Evolutionary conservation across 1,140 invertebrate species (phyloP), one percentile per base, ranked within the genome.

Genomic region (Drosophila lacertosa): DNA sequence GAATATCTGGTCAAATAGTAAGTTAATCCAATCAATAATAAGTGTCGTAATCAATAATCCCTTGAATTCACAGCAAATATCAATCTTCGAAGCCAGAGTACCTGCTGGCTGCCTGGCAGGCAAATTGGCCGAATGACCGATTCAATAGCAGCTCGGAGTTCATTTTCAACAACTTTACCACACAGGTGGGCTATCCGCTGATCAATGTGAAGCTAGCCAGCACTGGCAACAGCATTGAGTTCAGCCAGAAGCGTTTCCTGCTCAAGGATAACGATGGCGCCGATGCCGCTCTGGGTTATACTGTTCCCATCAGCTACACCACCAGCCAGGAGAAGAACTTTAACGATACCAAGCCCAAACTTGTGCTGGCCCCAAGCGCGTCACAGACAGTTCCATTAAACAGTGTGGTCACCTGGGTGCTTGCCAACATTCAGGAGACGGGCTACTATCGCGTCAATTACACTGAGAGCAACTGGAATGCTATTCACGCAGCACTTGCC

Each of bases 391-490:
- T 16, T 2, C 5, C 5, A 0, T 42, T 78, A 1, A 0, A 0
- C 4, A 11, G 0, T 2, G 2, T 20, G 4, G 11, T 42, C 13
- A 64, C 92, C 11, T 97, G 95, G 95, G 83, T 96, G 4, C 92
- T 97, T 60, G 92, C 95, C 3, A 97, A 97, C 73, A 72, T 95
- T 18, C 93, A 94, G 82, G 92, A 94, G 74, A 94, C 94, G 57
- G 96, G 96, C 22, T 95, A 95, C 67, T 97, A 97, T 90, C 93
- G 96, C 18, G 96, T 97, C 0, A 95, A 95, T 80, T 97, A 98
- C 89, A 94, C 96, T 63, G 89, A 92, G 1, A 77, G 80, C 6
- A 94, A 93, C 22, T 97, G 96, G 96, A 81, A 93, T 50, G 91
- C 92, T 24, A 92, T 95, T 22, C 93, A 93, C 15, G 24, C 91